Conservation (phyloP, 2,888 invertebrate genomes). For the Timandra comae region DNA sequence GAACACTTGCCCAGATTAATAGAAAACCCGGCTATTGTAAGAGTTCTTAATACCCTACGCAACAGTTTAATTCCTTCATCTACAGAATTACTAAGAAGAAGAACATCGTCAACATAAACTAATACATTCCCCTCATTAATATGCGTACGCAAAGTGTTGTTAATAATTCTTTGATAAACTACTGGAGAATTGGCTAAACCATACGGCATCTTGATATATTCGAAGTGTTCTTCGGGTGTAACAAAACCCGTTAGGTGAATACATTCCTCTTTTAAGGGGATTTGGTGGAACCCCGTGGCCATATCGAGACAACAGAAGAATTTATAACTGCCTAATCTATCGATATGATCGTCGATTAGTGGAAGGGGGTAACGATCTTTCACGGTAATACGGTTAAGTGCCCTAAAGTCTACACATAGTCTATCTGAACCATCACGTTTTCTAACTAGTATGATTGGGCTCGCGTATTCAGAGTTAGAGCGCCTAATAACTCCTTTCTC, state of each 20-base stretch:
- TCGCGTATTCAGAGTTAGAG: slow-evolving; percentile 11
- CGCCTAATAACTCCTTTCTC: slow-evolving; percentile 15
- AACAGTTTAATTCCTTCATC: slow-evolving; percentile 7
- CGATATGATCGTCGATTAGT: no score
- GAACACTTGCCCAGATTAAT: slow-evolving; percentile 9
- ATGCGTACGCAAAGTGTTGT: slow-evolving; percentile 4
- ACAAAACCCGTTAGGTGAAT: slow-evolving; percentile 14
- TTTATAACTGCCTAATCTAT: slow-evolving; percentile 14
- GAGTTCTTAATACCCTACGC: slow-evolving; percentile 9
- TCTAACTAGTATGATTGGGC: slow-evolving; percentile 10
- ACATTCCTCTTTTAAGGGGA: slow-evolving; percentile 8
- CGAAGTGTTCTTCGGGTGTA: slow-evolving; percentile 1
- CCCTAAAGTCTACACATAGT: slow-evolving; percentile 19
- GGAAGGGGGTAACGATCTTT: no score
- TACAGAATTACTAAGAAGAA: not conserved
- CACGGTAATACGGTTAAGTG: slow-evolving; percentile 15
- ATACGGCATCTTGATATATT: not conserved
- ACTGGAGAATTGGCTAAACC: not conserved
- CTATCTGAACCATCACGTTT: slow-evolving; percentile 17
- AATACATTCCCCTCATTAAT: slow-evolving; percentile 5
- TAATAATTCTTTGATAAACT: slow-evolving; percentile 15
- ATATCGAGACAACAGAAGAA: no score
- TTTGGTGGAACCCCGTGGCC: slow-evolving; percentile 18
- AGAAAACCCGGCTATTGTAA: slow-evolving; percentile 12
- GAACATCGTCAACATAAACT: slow-evolving; percentile 14